A percentile compares a stretch with the other conserved stretches of the same genome.
phyloP scores from a whole-genome alignment of 2,888 invertebrate species.

The Pristionchus arcanus region DNA sequence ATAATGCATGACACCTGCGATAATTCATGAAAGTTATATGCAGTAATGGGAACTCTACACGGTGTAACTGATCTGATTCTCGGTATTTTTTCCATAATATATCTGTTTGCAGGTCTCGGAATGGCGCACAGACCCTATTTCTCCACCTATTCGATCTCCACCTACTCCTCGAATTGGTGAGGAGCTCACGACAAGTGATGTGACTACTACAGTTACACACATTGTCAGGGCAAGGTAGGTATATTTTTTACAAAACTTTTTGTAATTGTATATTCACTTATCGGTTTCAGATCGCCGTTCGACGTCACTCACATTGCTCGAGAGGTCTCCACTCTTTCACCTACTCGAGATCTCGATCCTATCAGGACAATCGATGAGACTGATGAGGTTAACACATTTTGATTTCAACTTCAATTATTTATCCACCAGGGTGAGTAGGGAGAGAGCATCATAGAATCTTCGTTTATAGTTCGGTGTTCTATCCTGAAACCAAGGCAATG shows the following conservation, averaged over 20 bases:
- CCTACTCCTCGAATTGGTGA: constrained; percentile 2
- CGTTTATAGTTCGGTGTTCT: too few species aligned
- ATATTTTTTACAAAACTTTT: too few species aligned
- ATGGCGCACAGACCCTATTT: constrained; percentile 27
- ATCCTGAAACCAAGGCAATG: too few species aligned
- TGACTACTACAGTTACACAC: constrained; percentile 28
- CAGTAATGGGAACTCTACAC: too few species aligned
- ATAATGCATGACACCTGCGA: too few species aligned
- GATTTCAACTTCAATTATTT: too few species aligned
- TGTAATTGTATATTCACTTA: too few species aligned
- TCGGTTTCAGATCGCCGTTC: constrained; percentile 40
- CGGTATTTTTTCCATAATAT: too few species aligned
- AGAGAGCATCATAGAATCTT: too few species aligned
- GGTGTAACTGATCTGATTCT: too few species aligned
- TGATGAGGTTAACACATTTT: constrained; percentile 49
- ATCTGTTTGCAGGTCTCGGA: not conserved
- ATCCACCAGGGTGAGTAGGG: too few species aligned
- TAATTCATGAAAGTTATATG: too few species aligned
- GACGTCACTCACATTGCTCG: constrained; percentile 13
- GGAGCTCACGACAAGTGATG: constrained; percentile 11
- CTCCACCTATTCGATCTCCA: constrained; percentile 35
- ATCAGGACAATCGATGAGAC: constrained; percentile 38
- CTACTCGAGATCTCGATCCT: not conserved
- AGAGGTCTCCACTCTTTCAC: not conserved
- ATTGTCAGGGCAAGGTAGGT: constrained; percentile 23